Conservation (phyloP, 2,113 vertebrate genomes). For the Petrocephalus zakoni region DNA sequence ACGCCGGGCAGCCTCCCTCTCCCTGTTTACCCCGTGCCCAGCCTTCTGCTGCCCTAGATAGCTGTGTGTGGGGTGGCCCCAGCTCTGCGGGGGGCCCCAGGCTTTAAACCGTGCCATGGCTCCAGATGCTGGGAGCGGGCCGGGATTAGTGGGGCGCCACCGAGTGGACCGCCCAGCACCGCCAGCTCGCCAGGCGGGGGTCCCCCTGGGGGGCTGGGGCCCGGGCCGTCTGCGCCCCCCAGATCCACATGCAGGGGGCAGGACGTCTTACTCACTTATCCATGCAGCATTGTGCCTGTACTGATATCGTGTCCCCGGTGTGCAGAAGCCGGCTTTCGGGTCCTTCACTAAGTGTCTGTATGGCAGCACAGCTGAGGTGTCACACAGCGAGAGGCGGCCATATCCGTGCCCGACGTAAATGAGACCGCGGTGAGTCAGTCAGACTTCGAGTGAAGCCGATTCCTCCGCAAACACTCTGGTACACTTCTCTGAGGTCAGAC, state of each 20-base stretch:
- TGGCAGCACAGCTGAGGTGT: neutral
- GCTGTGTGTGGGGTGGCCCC: constrained; percentile 9
- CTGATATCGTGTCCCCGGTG: neutral
- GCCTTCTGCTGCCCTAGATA: constrained; percentile 31
- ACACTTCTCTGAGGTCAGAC: no score
- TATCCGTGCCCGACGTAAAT: neutral
- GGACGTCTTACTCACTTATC: neutral
- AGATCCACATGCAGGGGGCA: neutral
- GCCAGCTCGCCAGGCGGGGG: constrained; percentile 14
- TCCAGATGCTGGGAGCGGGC: constrained; percentile 24
- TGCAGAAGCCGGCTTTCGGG: neutral
- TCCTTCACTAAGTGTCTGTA: neutral
- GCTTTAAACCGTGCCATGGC: constrained; percentile 12
- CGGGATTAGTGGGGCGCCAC: constrained; percentile 8
- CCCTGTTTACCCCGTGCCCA: constrained; percentile 14
- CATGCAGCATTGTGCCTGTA: neutral
- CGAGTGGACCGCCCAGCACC: neutral
- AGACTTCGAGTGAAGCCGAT: neutral
- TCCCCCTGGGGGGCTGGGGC: neutral
- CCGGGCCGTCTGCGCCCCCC: neutral
- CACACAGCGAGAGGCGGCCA: neutral
- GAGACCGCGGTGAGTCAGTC: neutral
- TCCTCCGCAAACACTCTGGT: neutral
- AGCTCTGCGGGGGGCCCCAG: constrained; percentile 1
- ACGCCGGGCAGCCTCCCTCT: constrained; percentile 7